Conservation (phyloP, 92 coral and sea anemone genomes). For the Paramuricea clavata region DNA sequence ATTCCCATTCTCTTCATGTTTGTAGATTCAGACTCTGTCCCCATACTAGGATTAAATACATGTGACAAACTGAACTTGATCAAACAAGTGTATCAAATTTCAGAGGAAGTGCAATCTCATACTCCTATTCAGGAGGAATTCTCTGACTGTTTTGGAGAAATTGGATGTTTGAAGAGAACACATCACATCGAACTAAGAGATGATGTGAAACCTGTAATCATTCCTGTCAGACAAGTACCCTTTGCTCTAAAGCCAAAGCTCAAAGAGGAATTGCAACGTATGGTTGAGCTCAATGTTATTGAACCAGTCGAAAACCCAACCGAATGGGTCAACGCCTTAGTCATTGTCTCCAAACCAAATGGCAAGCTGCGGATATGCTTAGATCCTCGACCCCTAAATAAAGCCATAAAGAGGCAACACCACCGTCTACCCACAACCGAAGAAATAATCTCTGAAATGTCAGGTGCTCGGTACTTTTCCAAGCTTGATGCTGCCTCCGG, state of each 20-base stretch:
- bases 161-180: background rate
- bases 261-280: constrained; percentile 10
- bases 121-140: constrained; percentile 5
- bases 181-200: constrained; percentile 9
- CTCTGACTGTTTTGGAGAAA: constrained; percentile 17
- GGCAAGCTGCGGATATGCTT: constrained; percentile 3
- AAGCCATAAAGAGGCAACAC: constrained; percentile 10
- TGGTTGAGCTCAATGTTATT: constrained; percentile 3
- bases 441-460: constrained; percentile 17
- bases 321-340: too few relatives aligned
- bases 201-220: background rate
- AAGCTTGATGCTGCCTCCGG: constrained; percentile 44
- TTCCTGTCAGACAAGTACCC: constrained; percentile 1
- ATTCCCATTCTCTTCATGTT: background rate
- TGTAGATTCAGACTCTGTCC: constrained; percentile 3
- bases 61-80: constrained; percentile 14
- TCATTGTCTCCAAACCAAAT: background rate
- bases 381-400: constrained; percentile 5
- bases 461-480: background rate
- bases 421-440: background rate
- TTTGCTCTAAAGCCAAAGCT: constrained; percentile 18
- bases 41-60: constrained; percentile 14
- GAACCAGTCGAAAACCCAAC: background rate
- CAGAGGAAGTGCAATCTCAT: background rate
- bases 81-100: background rate